A percentile compares a stretch with the other conserved stretches of the same genome.
These are phyloP conservation scores for Grus americana DNA, from an alignment of 2,113 vertebrate genomes.

Conservation along the genomic window DNA sequence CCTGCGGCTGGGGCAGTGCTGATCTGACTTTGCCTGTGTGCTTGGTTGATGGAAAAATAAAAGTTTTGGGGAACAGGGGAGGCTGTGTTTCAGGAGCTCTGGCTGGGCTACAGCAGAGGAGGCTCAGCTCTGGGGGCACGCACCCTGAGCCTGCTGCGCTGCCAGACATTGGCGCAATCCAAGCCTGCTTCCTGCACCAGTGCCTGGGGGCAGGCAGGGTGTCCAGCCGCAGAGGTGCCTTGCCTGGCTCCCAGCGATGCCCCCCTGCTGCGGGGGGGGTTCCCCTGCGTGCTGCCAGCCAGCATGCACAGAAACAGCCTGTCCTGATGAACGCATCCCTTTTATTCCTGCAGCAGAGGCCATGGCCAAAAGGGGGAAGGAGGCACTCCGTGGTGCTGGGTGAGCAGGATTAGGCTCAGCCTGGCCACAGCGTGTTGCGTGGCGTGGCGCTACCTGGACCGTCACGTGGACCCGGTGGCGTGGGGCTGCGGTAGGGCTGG, in stretches of 20 bases:
- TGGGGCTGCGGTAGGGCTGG: neutral
- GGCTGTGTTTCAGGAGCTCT: neutral
- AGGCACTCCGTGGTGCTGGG: neutral
- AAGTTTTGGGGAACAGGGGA: neutral
- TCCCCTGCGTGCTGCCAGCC: neutral
- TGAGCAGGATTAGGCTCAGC: neutral
- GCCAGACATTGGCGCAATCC: fast-evolving
- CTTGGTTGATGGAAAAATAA: slow-evolving; percentile 15
- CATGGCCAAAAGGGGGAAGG: neutral
- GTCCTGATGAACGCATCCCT: neutral
- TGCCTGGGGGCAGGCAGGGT: fast-evolving
- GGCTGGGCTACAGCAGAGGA: neutral
- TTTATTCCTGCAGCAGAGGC: slow-evolving; percentile 32
- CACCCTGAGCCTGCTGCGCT: no score
- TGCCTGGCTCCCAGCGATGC: neutral
- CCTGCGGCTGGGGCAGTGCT: fast-evolving
- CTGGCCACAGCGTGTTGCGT: fast-evolving
- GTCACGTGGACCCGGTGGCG: fast-evolving
- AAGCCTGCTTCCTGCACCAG: fast-evolving
- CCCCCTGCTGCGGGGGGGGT: neutral
- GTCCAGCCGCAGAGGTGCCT: fast-evolving
- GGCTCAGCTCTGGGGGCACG: fast-evolving
- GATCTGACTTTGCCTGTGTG: neutral
- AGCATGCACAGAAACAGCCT: fast-evolving
- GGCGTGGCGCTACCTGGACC: neutral